phyloP scores from a whole-genome alignment of 2,113 vertebrate species.

The Trematomus loennbergii region DNA sequence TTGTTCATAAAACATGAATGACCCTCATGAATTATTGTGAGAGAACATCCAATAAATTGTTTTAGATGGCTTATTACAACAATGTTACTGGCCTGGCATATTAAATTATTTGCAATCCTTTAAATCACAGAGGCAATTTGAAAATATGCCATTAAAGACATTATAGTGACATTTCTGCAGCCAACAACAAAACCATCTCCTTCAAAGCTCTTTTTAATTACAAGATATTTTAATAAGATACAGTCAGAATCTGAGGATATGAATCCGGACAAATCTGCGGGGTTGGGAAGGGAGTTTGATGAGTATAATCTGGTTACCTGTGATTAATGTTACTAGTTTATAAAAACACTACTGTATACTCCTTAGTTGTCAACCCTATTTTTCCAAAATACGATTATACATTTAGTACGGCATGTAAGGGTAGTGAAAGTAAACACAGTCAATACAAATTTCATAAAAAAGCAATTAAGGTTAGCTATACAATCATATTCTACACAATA shows the following conservation, averaged over 20 bases:
- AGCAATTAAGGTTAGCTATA: constrained; percentile 18
- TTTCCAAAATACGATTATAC: constrained; percentile 24
- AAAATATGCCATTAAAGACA: constrained; percentile 77
- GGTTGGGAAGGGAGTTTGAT: constrained; percentile 51
- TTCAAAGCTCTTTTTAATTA: constrained; percentile 74
- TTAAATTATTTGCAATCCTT: constrained; percentile 81
- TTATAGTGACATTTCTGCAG: constrained; percentile 72
- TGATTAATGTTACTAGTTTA: constrained; percentile 53
- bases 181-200: constrained; percentile 65
- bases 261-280: constrained; percentile 53
- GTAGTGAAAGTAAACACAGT: constrained; percentile 32
- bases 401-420: constrained; percentile 2
- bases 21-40: constrained; percentile 81
- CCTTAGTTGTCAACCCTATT: constrained; percentile 34
- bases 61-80: constrained; percentile 86
- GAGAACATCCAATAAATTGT: constrained; percentile 85
- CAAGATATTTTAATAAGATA: constrained; percentile 69
- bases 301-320: constrained; percentile 56
- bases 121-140: constrained; percentile 77
- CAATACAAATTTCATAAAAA: constrained; percentile 32
- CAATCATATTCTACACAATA: constrained; percentile 23
- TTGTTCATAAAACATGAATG: constrained; percentile 83
- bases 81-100: constrained; percentile 78
- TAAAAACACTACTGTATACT: constrained; percentile 34
- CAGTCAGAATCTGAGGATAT: constrained; percentile 59